A percentile compares a stretch with the other conserved stretches of the same genome.
phyloP scores from a whole-genome alignment of 2,113 vertebrate genomes.

The Pica pica region DNA sequence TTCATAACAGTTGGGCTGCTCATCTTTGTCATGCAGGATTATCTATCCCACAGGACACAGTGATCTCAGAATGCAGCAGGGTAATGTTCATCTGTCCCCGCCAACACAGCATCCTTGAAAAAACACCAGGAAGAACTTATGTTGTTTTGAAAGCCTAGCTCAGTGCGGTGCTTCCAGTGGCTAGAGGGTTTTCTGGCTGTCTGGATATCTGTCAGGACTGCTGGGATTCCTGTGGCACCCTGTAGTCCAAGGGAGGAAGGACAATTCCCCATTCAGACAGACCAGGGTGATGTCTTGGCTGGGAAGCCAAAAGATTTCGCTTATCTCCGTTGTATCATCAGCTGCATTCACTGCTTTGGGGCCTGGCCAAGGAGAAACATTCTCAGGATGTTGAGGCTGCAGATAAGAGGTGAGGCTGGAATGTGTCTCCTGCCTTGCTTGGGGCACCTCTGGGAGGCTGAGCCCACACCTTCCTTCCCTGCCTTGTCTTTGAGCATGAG shows the following conservation, averaged over 20 bases:
- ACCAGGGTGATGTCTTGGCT: not conserved
- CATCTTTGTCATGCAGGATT: not conserved
- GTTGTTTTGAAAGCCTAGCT: not conserved
- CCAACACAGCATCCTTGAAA: not conserved
- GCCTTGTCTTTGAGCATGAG: not conserved
- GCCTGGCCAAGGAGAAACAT: not conserved
- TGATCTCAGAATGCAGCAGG: not conserved
- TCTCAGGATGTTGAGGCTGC: not conserved
- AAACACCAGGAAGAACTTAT: not conserved
- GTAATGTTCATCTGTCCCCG: not conserved
- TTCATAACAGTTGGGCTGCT: not conserved
- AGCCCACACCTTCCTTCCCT: not conserved
- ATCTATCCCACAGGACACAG: not conserved
- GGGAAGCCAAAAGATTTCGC: not conserved
- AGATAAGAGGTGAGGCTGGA: conserved; percentile 17
- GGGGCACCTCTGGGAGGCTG: not conserved
- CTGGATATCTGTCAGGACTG: not conserved
- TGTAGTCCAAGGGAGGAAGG: not conserved
- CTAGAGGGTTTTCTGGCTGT: not conserved
- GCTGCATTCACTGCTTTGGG: not conserved
- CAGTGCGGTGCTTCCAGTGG: not conserved
- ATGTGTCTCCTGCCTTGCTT: not conserved
- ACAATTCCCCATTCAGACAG: not conserved
- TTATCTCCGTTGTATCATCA: not conserved
- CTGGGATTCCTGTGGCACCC: not conserved